Evolutionary conservation across 1,140 invertebrate genomes (phyloP).

Genomic region (Drosophila littoralis): DNA sequence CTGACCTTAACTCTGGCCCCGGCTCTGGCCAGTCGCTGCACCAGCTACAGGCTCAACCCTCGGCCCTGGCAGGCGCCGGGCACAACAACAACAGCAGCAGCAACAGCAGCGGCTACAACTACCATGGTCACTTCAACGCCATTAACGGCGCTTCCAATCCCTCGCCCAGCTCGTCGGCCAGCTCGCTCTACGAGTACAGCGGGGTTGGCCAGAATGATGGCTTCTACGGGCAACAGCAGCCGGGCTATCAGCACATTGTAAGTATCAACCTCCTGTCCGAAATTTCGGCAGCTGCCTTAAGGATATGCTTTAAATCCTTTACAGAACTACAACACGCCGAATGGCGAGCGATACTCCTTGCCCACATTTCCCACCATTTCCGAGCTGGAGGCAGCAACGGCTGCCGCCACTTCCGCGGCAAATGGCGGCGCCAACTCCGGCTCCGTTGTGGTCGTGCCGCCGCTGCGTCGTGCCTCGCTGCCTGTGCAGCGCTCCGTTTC

Average conservation of each 20-base stretch:
- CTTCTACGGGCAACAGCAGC: slow-evolving; percentile 58
- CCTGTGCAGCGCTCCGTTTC: slow-evolving; percentile 91
- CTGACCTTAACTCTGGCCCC: slow-evolving; percentile 50
- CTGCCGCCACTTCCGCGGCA: slow-evolving; percentile 65
- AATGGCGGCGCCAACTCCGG: slow-evolving; percentile 51
- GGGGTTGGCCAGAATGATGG: slow-evolving; percentile 48
- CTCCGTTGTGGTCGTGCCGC: slow-evolving; percentile 78
- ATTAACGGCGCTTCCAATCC: slow-evolving; percentile 70
- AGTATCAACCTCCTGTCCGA: slow-evolving; percentile 24
- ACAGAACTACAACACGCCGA: slow-evolving; percentile 64
- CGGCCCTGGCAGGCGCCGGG: slow-evolving; percentile 37
- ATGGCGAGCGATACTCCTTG: slow-evolving; percentile 87
- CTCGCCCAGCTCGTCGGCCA: slow-evolving; percentile 72
- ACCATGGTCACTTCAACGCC: slow-evolving; percentile 76
- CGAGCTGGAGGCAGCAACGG: slow-evolving; percentile 86
- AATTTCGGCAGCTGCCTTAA: no score
- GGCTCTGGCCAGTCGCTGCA: slow-evolving; percentile 53
- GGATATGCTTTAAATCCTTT: not conserved
- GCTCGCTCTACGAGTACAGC: slow-evolving; percentile 71
- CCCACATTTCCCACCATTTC: slow-evolving; percentile 87
- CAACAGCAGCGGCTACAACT: slow-evolving; percentile 64
- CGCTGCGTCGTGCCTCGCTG: slow-evolving; percentile 89
- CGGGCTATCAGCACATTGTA: slow-evolving; percentile 72
- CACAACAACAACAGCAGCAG: slow-evolving; percentile 37
- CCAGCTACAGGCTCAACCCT: slow-evolving; percentile 55